Evolutionary conservation across 2,888 invertebrate genomes (phyloP).

Genomic region (Pterobdella sp.): DNA sequence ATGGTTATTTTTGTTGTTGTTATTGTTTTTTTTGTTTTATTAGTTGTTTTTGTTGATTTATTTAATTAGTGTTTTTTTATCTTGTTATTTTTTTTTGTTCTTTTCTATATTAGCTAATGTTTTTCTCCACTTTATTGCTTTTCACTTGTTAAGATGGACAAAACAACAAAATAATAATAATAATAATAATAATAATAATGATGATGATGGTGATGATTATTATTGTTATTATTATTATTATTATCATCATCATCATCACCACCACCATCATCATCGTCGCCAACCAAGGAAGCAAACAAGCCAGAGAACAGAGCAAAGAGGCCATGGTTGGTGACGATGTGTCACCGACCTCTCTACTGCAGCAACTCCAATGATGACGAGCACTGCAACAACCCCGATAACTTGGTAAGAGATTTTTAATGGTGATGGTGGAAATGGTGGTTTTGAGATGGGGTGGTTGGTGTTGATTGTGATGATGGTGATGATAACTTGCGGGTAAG

Average conservation of each 20-base stretch:
- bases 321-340: slow-evolving; percentile 52
- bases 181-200: neutral
- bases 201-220: neutral
- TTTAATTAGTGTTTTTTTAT: too few relatives aligned
- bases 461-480: neutral
- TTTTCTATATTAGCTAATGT: too few relatives aligned
- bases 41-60: too few relatives aligned
- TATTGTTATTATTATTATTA: neutral
- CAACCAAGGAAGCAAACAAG: slow-evolving; percentile 6
- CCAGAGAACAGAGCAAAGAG: slow-evolving; percentile 46
- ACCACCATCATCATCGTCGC: neutral
- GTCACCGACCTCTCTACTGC: slow-evolving; percentile 52
- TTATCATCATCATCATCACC: slow-evolving; percentile 15
- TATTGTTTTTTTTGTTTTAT: neutral
- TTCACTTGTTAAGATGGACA: too few relatives aligned
- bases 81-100: too few relatives aligned
- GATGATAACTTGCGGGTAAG: neutral
- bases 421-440: neutral
- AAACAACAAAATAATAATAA: too few relatives aligned
- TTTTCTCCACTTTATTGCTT: too few relatives aligned
- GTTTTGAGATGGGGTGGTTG: neutral
- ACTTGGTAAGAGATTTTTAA: neutral
- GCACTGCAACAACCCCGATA: slow-evolving; percentile 31
- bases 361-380: slow-evolving; percentile 55
- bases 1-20: slow-evolving; percentile 47